Evolutionary conservation across 92 coral and sea anemone genomes (phyloP).

Genomic region (Phymanthus crucifer): DNA sequence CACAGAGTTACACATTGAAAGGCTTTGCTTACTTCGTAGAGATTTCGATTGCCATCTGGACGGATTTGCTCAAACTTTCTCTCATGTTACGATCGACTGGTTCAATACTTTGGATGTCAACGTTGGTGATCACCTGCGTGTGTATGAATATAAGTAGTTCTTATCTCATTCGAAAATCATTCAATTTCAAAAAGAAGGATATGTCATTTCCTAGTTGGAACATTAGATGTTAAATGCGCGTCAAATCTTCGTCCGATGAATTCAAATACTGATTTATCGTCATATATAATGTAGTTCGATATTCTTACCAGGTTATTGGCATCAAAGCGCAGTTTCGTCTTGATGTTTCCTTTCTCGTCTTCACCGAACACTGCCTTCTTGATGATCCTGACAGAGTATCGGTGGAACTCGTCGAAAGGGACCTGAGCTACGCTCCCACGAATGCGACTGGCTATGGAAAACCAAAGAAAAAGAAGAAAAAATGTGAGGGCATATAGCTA

Average conservation of each 20-base stretch:
- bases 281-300: too few relatives aligned
- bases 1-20: background rate
- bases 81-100: slow-evolving; percentile 93
- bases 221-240: too few relatives aligned
- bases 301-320: slow-evolving; percentile 73
- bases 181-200: background rate
- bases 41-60: slow-evolving; percentile 98
- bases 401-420: slow-evolving; percentile 95
- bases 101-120: slow-evolving; percentile 94
- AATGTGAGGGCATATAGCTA: background rate
- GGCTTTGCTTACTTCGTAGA: slow-evolving; percentile 79
- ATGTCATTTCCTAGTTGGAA: background rate
- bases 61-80: slow-evolving; percentile 88
- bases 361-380: slow-evolving; percentile 90
- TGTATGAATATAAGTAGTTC: background rate
- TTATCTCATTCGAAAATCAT: background rate
- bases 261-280: too few relatives aligned
- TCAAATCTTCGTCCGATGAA: too few relatives aligned
- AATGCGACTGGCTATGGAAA: slow-evolving; percentile 75
- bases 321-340: slow-evolving; percentile 75
- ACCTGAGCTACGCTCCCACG: slow-evolving; percentile 91
- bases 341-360: slow-evolving; percentile 75
- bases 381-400: slow-evolving; percentile 83
- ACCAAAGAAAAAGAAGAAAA: background rate
- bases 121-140: slow-evolving; percentile 79